Evolutionary conservation across 2,888 invertebrate genomes (phyloP), one percentile per base, ranked within the genome.

Genomic region (Heliconius erato): DNA sequence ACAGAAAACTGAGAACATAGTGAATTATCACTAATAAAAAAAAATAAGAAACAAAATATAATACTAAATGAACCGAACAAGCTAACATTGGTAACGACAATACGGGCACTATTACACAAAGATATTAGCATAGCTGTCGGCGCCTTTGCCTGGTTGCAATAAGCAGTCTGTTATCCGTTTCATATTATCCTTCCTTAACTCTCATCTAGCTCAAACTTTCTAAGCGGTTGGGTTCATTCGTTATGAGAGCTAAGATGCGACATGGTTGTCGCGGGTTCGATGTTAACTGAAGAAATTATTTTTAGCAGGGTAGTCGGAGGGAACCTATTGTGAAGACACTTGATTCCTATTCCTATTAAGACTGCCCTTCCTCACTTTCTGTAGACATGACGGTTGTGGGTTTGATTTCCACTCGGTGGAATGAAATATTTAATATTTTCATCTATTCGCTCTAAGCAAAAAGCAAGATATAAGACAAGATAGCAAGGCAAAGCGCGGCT

Each of bases 71-170:
- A 26, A 26, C 0, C 1, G 1, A 12, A 26, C 9, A 72, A 72
- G 44, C 44, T 44, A 35, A 76, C 63, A 76, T 35, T 76, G 16
- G 63, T 76, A 76, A 32, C 32, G 63, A 67, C 28, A 67, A 26
- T 32, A 28, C 26, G 54, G 5, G 54, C 23, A 35, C 32, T 54
- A 76, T 76, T 76, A 63, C 63, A 76, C 78, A 67, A 78, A 40
- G 16, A 44, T 78, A 78, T 78, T 78, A 78, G 67, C 65, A 40
- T 65, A 78, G 65, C 67, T 78, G 67, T 67, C 78, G 78, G 44
- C 67, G 63, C 63, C 76, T 59, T 67, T 19, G 65, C 78, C 40
- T 40, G 26, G 28, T 76, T 78, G 67, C 78, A 77, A 67, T 77
- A 78, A 78, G 44, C 40, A 67, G 23, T 44, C 67, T 67, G 44